Base-by-base conservation (phyloP, 2,113 vertebrate species). In the Mus musculus region DNA sequence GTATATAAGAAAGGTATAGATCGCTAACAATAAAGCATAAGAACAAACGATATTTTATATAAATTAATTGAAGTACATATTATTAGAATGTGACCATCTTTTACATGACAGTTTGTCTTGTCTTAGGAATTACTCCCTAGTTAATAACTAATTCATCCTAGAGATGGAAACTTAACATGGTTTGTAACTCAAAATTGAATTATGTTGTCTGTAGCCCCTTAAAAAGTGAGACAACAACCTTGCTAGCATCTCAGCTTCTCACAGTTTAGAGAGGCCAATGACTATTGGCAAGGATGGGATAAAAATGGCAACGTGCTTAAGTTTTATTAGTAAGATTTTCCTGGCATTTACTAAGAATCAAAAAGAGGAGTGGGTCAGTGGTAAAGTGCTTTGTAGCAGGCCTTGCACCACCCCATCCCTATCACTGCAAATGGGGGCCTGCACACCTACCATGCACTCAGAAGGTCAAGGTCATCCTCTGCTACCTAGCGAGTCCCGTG, bases 131-230 rank as follows among this genome's bases (percentile, higher is more conserved):
- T 91, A n/a, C 26, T 87, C 75, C 16, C 84, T 90, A 42, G 36
- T 82, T 77, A 96, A 56, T 93, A 86, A 63, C 75, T 90, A 90
- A 75, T 92, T n/a, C 77, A 2, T 72, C 30, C 61, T 93, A 82
- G 81, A 88, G 59, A n/a, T 80, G 1, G 4, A 71, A n/a, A n/a
- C 67, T 92, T 92, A 61, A 61, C 36, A 14, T 89, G 80, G 52
- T 92, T 87, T 77, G 13, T 90, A 88, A 88, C 28, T 75, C 63
- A 80, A 75, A 81, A 52, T 82, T 76, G 94, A 59, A 36, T 80
- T 88, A 42, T 26, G 39, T 91, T 88, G 8, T 77, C 3, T 94
- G 76, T 67, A 77, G 26, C 26, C 46, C 22, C 63, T 95, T 87
- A 84, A 91, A 95, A 92, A 59, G 90, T 24, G 17, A 80, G 17